Evolutionary conservation across 2,113 vertebrate genomes (phyloP), one percentile per base, ranked within the genome.

Genomic region (Erpornis zantholeuca): DNA sequence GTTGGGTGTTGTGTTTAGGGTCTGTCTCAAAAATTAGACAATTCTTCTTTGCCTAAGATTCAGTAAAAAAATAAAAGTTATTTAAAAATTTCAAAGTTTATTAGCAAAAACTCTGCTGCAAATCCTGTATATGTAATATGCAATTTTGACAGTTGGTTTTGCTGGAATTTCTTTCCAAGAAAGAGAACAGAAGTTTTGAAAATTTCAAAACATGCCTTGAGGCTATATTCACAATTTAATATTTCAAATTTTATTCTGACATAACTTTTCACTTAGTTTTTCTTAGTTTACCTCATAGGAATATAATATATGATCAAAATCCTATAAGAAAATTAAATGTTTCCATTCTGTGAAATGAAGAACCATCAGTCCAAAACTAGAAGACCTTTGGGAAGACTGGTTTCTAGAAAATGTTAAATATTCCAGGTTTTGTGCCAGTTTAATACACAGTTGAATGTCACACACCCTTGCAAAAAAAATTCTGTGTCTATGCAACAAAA

Each of bases 301-400:
- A 61, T 77, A 44, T 73, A 86, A 88, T 50, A 82, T 88, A 73
- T 76, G 56, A 86, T 77, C 52, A 88, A 92, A 92, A 86, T 68
- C 17, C 33, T 83, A 56, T 75, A 73, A 89, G 31, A 95, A 93
- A 93, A 96, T 92, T 47, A 75, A 94, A 95, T 42, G 20, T 92
- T 96, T 96, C 94, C 88, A 84, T 96, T 86, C 82, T 92, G 44
- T 95, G 36, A 68, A 86, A 64, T 56, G 42, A 88, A 86, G 80
- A 93, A 21, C 12, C 33, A 81, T 92, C 71, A 95, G 78, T 82
- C 49, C 79, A 86, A 89, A 90, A 64, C 24, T 78, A 94, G 56
- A 75, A 59, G 31, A 77, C 6, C 24, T 90, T 94, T 82, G 27
- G 63, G 40, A 94, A 88, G 60, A 16, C 40, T 52, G 29, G 47